phyloP scores from a whole-genome alignment of 2,113 vertebrate species.

The Plecturocebus donacophilus region DNA sequence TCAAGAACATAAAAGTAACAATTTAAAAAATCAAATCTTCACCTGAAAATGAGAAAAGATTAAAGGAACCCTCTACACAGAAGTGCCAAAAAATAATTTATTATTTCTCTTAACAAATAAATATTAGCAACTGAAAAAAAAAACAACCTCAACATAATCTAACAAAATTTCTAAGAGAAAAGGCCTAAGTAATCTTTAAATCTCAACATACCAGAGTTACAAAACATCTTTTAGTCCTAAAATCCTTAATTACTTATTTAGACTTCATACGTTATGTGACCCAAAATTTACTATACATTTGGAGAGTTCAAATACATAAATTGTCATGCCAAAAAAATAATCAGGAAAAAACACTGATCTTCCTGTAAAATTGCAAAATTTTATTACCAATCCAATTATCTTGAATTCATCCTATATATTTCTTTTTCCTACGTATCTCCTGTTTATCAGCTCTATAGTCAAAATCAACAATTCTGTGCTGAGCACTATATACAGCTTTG shows the following conservation, averaged over 20 bases:
- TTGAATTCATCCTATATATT: not conserved
- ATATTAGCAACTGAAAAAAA: conserved; percentile 7
- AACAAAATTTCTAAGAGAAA: conserved; percentile 17
- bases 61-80: not conserved
- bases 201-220: not conserved
- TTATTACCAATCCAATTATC: conserved; percentile 26
- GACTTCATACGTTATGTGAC: not conserved
- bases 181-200: conserved; percentile 24
- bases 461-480: conserved; percentile 32
- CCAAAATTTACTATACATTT: conserved; percentile 17
- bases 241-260: conserved; percentile 9
- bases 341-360: not conserved
- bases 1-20: conserved; percentile 44
- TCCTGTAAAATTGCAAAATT: conserved; percentile 1
- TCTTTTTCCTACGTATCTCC: not conserved
- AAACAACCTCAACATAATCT: conserved; percentile 12
- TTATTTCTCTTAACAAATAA: conserved; percentile 36
- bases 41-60: conserved; percentile 55
- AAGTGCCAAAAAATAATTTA: conserved; percentile 30
- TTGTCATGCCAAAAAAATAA: not conserved
- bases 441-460: not conserved
- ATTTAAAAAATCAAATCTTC: conserved; percentile 50
- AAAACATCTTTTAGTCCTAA: conserved; percentile 5
- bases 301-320: not conserved
- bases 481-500: not conserved